Evolutionary conservation across 2,888 invertebrate species (phyloP).

Genomic region (Nineta flava): DNA sequence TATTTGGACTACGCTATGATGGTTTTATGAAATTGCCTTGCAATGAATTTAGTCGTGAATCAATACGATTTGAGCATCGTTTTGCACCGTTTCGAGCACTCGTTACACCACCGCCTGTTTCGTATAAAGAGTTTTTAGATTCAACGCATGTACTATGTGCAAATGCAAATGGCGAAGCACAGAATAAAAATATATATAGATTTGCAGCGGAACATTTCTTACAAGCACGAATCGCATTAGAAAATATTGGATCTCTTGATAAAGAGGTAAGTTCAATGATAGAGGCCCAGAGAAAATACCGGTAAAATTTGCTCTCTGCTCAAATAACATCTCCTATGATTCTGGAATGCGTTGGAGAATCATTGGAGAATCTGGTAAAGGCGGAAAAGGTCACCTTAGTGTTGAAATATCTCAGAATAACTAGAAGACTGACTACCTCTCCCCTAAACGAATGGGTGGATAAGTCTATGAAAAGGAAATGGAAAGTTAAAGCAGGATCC

Average conservation of each 20-base stretch:
- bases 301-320: too few relatives aligned
- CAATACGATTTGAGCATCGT: conserved; percentile 86
- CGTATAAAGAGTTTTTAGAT: conserved; percentile 76
- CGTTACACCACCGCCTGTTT: conserved; percentile 78
- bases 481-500: too few relatives aligned
- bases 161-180: conserved; percentile 24
- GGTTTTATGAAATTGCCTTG: conserved; percentile 73
- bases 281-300: too few relatives aligned
- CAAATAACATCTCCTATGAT: not conserved
- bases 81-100: conserved; percentile 80
- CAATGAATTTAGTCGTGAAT: conserved; percentile 82
- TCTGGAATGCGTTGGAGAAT: not conserved
- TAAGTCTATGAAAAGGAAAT: too few relatives aligned
- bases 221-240: conserved; percentile 72
- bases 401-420: too few relatives aligned
- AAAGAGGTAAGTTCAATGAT: conserved; percentile 62
- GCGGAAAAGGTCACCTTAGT: too few relatives aligned
- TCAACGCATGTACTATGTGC: conserved; percentile 52
- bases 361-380: too few relatives aligned
- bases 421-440: too few relatives aligned
- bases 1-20: conserved; percentile 76
- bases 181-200: conserved; percentile 49
- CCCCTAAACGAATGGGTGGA: too few relatives aligned
- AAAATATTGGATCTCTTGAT: conserved; percentile 65
- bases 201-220: conserved; percentile 85